Base-by-base conservation (phyloP, 2,888 invertebrate species). In the Vannuccia rotundouncinata region DNA sequence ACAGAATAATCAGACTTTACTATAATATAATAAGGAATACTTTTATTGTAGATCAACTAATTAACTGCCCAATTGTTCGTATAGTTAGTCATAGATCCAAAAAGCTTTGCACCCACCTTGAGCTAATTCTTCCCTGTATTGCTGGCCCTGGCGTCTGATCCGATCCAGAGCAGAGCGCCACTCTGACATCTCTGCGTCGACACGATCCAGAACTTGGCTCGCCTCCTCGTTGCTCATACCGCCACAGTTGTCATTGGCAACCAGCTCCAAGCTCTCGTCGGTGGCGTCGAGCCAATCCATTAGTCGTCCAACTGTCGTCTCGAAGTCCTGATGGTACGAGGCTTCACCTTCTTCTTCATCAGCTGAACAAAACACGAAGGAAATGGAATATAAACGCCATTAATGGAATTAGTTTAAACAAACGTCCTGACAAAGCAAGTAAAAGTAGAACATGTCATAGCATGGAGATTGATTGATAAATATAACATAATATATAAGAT, bases 251-350 rank as follows among this genome's bases (percentile, higher is more conserved):
- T 73, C 74, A 29, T 29, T 75, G 10, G 75, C 22, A 30, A 75
- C 31, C 29, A 29, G 5, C 31, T 75, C 75, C 17, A 75, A 29
- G 22, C 1, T 13, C 22, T 75, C 75, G 75, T 29, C 75, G 28
- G 75, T 30, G 25, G 75, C 2, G 22, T 75, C 75, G 13, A 75
- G 75, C 75, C 75, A 75, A 25, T 75, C 31, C 29, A 75, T 29
- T 10, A 75, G 75, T 75, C 31, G 29, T 10, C 31, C 75, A 5
- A 30, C 75, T 13, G 29, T 75, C 25, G 75, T 75, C 28, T 75
- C 75, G 75, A 75, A 75, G 22, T 75, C 75, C 2, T 22, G 2
- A 13, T 66, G 66, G 22, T n/a, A 66, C 2, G 66, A 5, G 66
- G 13, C 66, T 5, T 66, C 66, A n/a, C 2, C 66, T 13, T 2